phyloP scores from a whole-genome alignment of 2,113 vertebrate genomes.

The Pimephales promelas region DNA sequence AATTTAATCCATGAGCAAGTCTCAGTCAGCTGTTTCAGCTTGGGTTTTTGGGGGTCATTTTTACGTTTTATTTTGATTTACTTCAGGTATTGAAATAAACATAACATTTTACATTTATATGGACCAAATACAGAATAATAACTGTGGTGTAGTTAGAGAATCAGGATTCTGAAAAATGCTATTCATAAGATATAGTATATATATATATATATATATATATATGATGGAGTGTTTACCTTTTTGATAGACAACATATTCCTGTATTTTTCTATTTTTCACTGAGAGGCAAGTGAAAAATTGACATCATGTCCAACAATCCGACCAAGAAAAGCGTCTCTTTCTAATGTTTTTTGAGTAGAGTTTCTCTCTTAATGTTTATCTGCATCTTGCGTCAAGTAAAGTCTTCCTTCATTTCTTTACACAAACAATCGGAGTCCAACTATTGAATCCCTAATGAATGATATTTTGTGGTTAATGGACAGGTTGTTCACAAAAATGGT shows the following conservation, averaged over 20 bases:
- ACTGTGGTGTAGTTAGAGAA: constrained; percentile 7
- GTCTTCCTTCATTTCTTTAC: background rate
- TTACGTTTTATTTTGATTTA: background rate
- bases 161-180: background rate
- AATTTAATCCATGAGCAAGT: background rate
- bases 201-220: too few species aligned
- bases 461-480: background rate
- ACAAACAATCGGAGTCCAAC: background rate
- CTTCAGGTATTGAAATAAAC: constrained; percentile 12
- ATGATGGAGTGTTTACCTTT: constrained; percentile 17
- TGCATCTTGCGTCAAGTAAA: background rate
- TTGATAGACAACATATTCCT: constrained; percentile 18
- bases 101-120: constrained; percentile 49
- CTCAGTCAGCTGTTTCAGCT: background rate
- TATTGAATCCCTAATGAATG: background rate
- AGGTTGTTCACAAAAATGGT: too few species aligned
- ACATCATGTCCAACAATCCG: background rate
- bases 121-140: constrained; percentile 29
- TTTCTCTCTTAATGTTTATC: background rate
- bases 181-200: background rate
- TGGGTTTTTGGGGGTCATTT: background rate
- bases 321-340: background rate
- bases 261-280: constrained; percentile 27
- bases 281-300: background rate
- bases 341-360: background rate